Evolutionary conservation across 2,797 vertebrate genomes (phyloP), one percentile per base, ranked within the genome.

Genomic region (Pterois miles): DNA sequence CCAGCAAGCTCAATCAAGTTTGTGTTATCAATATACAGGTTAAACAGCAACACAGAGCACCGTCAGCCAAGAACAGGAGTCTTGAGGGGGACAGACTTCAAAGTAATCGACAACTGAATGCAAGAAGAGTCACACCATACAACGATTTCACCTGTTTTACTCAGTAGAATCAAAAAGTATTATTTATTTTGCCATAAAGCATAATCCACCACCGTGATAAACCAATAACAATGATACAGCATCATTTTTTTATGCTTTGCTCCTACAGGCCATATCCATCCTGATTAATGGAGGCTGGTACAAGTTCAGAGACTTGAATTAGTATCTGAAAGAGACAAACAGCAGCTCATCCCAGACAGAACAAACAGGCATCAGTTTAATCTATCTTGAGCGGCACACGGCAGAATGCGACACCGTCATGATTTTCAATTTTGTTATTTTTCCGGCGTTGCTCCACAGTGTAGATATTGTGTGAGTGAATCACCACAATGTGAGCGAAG

Each of bases 401-500:
- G 74, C 74, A 80, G 58, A 82, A 71, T 54, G 60, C 8, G 27
- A 77, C 67, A 59, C 68, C 2, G 36, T 82, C 79, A 25, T 48
- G 65, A 85, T 89, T 90, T 84, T 88, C 85, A 69, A 72, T 83
- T 81, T 76, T 86, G 71, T 43, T 43, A 31, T 89, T 87, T 82
- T 83, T 83, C 67, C 67, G 29, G 40, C 25, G 3, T 58, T 62
- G 71, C 63, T 71, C 20, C 67, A 43, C 74, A 58, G 71, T 68
- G 64, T 53, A 59, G 80, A 71, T 76, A 82, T 75, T 66, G 74
- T 82, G 71, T 72, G 67, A 77, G 58, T 68, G 83, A 83, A 83
- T 77, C 77, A 31, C 76, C 29, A 34, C 84, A 74, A 81, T 73
- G 67, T 71, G 79, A 88, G 86, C 50, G 78, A 89, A 86, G 65